Evolutionary conservation across 2,113 vertebrate species (phyloP).

Genomic region (Mystacornis crossleyi): DNA sequence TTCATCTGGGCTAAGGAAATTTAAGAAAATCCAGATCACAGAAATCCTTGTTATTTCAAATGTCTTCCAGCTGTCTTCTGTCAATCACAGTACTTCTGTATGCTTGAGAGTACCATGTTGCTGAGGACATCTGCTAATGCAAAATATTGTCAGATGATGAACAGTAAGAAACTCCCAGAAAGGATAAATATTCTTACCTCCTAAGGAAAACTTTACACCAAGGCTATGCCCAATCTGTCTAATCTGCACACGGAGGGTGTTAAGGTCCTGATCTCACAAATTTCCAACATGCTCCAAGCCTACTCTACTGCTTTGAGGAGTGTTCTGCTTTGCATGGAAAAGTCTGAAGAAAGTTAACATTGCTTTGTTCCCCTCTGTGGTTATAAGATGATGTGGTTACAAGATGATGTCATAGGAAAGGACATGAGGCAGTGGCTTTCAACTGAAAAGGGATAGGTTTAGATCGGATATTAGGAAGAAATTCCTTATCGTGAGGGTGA

Average conservation of each 20-base stretch:
- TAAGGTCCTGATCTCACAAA: background rate
- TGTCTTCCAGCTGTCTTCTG: background rate
- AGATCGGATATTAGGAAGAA: background rate
- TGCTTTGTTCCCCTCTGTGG: background rate
- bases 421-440: background rate
- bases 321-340: background rate
- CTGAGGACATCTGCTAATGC: background rate
- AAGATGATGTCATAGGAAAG: background rate
- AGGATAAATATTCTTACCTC: background rate
- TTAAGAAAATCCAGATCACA: background rate
- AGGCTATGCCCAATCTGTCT: background rate
- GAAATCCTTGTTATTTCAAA: background rate
- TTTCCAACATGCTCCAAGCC: background rate
- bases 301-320: background rate
- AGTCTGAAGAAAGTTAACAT: background rate
- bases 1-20: background rate
- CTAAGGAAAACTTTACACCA: background rate
- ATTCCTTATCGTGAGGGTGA: background rate
- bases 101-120: background rate
- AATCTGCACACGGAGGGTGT: background rate
- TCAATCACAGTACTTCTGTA: background rate
- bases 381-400: fast-evolving
- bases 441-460: background rate
- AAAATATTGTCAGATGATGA: background rate
- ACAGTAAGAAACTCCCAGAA: background rate